Evolutionary conservation across 2,113 vertebrate genomes (phyloP), one percentile per base, ranked within the genome.

Genomic region (Dascyllus trimaculatus): DNA sequence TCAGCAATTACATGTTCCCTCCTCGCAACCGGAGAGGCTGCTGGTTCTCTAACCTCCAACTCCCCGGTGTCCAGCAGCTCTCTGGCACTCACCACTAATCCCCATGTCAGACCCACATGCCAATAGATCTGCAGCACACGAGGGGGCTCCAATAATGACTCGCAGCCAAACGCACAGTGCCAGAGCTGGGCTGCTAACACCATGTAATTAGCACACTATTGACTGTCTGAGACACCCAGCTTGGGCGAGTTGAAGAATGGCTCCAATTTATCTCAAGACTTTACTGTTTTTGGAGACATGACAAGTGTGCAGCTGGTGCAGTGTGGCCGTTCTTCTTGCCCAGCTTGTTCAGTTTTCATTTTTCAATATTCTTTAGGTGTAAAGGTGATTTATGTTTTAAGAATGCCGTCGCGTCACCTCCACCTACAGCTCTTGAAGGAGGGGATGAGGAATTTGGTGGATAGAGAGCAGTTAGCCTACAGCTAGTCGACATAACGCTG

Each of bases 171-270:
- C 59, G 62, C 74, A 43, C 74, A 58, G 77, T 56, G 61, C 78
- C 80, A 81, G 78, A 82, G 38, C 58, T 67, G 75, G 78, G 84
- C 81, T 78, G 72, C 75, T 84, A 82, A 78, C 75, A 76, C 65
- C 81, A 71, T 82, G 83, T 85, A 87, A 90, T 92, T 93, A 91
- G 76, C 87, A 77, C 61, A 61, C 57, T 72, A 81, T 88, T 75
- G 82, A 85, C 82, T 90, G 71, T 76, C 64, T 63, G 45, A 56
- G 78, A 78, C 81, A 78, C 60, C 54, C 52, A 69, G 80, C 59
- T 64, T 80, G 72, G 54, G 38, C 73, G 68, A 54, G 75, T 67
- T 88, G 87, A 92, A 73, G 71, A 88, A 89, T 80, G 70, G 53
- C 22, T 74, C 69, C 82, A 90, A 86, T 91, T 88, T 88, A 81